Evolutionary conservation across 2,113 vertebrate genomes (phyloP), one percentile per base, ranked within the genome.

Genomic region (Hipposideros armiger): DNA sequence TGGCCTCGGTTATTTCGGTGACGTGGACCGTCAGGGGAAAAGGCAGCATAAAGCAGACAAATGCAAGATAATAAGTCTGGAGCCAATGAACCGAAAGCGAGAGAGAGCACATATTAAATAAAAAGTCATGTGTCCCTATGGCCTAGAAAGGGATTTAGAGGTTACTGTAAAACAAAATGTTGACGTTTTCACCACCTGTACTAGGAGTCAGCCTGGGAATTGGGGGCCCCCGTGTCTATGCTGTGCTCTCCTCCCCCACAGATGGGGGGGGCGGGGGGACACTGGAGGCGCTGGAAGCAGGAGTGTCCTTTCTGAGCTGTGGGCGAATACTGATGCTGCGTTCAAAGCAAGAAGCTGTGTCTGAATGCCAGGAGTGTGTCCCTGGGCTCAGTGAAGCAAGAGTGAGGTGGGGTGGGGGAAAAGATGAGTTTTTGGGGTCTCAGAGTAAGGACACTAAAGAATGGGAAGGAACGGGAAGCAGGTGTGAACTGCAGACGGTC

Each of bases 71-170:
- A 96, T 96, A 96, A 92, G 96, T 95, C 91, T 85, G 94, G 74
- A 96, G 84, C 66, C 97, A 96, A 85, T 96, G 97, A 97, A 95
- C 73, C 69, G 56, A 92, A 88, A 82, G 56, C 90, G 20, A 96
- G 69, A 90, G 28, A 96, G 81, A 97, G 72, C 16, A 92, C 73
- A 80, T 86, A 90, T 94, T 96, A 98, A 96, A 96, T 95, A 96
- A 92, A 97, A 88, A 97, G 89, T 91, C 97, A 97, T 87, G 94
- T 90, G 88, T 82, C 93, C 64, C 66, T 96, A 78, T 40, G 97
- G 95, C 80, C 85, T 69, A 89, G 82, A 96, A 98, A 97, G 95
- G 89, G 84, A 95, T 96, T 96, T 95, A 96, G 92, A 88, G 96
- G 78, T 98, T 94, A 95, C 90, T 96, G 93, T 73, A 1, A 3